Base-by-base conservation (phyloP, 1,140 invertebrate genomes). In the Metopolophium dirhodum region DNA sequence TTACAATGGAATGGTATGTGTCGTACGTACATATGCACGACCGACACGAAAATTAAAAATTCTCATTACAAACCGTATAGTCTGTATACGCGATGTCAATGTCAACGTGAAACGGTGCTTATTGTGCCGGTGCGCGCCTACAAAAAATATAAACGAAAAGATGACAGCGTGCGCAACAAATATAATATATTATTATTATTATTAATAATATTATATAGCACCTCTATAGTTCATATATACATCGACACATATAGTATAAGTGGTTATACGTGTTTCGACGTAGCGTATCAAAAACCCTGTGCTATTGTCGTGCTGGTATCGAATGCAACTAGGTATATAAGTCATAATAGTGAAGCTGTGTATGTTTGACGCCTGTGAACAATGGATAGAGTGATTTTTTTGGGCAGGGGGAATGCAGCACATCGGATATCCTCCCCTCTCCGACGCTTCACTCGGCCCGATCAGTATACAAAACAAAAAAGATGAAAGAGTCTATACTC, bases 31-130 rank as follows among this genome's bases (percentile, higher is more conserved):
- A 26, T 82, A 82, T 49, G 45, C 35, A 77, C 61, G 61, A n/a
- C 61, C 61, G 37, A 83, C 77, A 92, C 77, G 45, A 57, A 93
- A 93, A 93, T 86, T 86, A 86, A 86, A 85, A 93, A 93, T 93
- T 93, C 90, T 86, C 47, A 85, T 86, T 41, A 57, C 90, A 26
- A 35, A 35, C 45, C 47, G 45, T 30, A 30, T 47, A 22, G n/a
- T 68, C 90, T 83, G 51, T 89, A 91, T 77, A 77, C 61, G 20
- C 41, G 30, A 83, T 92, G 51, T 83, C 91, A 92, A 92, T 92
- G 91, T 92, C 41, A 92, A 51, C 88, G 18, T 22, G 41, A 30
- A 77, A 68, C 57, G 90, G 61, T 91, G 68, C 26, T 91, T 30
- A 77, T 77, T 77, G 61, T 77, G 61, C 61, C n/a, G 61, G 57